Base-by-base conservation (phyloP, 2,888 invertebrate genomes). In the Lasioglossum malachurum region DNA sequence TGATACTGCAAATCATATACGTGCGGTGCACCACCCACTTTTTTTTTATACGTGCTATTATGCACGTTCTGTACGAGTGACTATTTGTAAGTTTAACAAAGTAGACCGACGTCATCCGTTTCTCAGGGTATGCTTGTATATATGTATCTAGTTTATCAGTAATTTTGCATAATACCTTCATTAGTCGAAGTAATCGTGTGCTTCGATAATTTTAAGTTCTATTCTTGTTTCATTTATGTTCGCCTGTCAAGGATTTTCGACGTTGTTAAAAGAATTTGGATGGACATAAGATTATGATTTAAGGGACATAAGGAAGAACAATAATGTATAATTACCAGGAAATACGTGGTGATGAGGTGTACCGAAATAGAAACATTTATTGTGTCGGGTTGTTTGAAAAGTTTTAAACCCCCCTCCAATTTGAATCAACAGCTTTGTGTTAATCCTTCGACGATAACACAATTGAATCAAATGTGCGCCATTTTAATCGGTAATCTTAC, bases 11-110 rank as follows among this genome's bases (percentile, higher is more conserved):
- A 69, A 69, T 41, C n/a, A 57, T 83, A 57, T 2, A 27, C 27
- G 38, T 73, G n/a, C 5, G 72, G 38, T 23, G 53, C 41, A 69
- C 35, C 44, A n/a, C 16, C 49, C 53, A 75, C 31, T 82, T 82
- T 41, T 69, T 38, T 8, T 38, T 23, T 69, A 38, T 23, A 23
- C 12, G 10, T 38, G 4, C 12, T 12, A 23, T n/a, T 69, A 38
- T 69, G n/a, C 38, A 69, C 23, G 38, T 38, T 69, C 35, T 12
- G 57, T 10, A 57, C 57, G 10, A n/a, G 4, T 12, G 57, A 12
- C 4, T n/a, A n/a, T 57, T n/a, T n/a, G 10, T 57, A 57, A 57
- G n/a, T 12, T 57, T n/a, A 31, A 60, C 12, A 64, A 64, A 64
- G 38, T 23, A 23, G 38, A 10, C 64, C 2, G 31, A 38, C 35